A percentile compares a stretch with the other conserved stretches of the same genome.
Conservation (phyloP, 2,888 invertebrate genomes). For the Beris chalybata region DNA sequence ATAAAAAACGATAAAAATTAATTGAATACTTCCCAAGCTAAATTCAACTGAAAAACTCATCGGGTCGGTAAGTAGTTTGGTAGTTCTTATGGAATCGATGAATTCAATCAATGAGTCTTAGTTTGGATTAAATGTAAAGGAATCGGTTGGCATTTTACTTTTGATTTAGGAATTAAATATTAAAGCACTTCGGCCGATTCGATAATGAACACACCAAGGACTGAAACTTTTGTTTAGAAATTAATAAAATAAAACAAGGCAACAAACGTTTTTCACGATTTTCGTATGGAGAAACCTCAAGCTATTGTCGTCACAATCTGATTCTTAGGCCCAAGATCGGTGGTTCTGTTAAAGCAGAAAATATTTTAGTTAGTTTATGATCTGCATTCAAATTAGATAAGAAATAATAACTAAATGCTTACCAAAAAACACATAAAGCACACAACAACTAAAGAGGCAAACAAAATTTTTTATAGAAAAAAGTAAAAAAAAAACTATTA, state of each 20-base stretch:
- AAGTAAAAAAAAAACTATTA: too few relatives aligned
- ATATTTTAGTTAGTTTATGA: conserved; percentile 19
- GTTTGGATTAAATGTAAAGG: too few relatives aligned
- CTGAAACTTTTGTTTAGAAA: conserved; percentile 2
- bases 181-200: conserved; percentile 22
- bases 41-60: too few relatives aligned
- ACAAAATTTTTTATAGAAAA: not conserved
- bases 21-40: too few relatives aligned
- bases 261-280: too few relatives aligned
- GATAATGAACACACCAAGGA: conserved; percentile 17
- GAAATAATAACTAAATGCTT: conserved; percentile 13
- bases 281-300: conserved; percentile 43
- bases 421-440: conserved; percentile 38
- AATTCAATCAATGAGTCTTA: too few relatives aligned
- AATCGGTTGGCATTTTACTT: too few relatives aligned
- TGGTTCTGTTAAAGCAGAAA: conserved; percentile 55
- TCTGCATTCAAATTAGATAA: not conserved
- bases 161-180: conserved; percentile 6
- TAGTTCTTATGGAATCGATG: too few relatives aligned
- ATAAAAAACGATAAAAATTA: too few relatives aligned
- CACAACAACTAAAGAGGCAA: conserved; percentile 37
- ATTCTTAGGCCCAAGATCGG: conserved; percentile 64
- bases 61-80: too few relatives aligned
- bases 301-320: conserved; percentile 62
- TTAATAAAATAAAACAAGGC: conserved; percentile 7